These are phyloP conservation scores for Muscicapa comitata DNA, from an alignment of 2,797 vertebrate genomes.

Conservation along the genomic window DNA sequence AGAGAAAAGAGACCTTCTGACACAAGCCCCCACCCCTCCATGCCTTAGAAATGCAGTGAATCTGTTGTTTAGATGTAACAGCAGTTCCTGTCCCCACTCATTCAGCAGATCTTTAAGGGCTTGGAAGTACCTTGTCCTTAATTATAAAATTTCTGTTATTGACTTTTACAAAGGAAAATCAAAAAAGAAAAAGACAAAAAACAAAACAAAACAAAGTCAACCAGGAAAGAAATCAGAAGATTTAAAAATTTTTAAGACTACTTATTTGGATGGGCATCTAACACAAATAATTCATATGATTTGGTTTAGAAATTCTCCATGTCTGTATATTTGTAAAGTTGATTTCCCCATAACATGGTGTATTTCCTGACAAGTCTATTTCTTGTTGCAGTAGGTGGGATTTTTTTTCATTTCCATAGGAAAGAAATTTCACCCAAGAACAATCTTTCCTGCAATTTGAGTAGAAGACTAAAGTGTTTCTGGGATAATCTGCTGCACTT, in stretches of 20 bases:
- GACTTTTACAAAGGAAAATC: background rate
- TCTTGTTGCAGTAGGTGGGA: accelerated
- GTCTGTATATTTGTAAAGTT: background rate
- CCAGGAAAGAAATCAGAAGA: background rate
- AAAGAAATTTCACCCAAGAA: background rate
- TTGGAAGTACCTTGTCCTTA: background rate
- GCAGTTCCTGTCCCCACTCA: background rate
- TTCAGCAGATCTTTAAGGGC: background rate
- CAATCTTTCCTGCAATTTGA: background rate
- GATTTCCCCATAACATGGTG: background rate
- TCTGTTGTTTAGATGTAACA: background rate
- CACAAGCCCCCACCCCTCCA: background rate
- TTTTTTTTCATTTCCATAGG: background rate
- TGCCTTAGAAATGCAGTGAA: background rate
- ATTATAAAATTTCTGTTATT: background rate
- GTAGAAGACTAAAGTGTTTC: background rate
- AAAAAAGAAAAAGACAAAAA: background rate
- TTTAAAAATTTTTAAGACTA: background rate
- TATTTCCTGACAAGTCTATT: background rate
- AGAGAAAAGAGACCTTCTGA: background rate
- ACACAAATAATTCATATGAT: background rate
- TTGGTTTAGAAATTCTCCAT: background rate
- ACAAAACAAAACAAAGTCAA: accelerated
- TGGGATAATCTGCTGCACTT: background rate
- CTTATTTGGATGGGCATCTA: background rate